phyloP scores from a whole-genome alignment of 2,888 invertebrate species.

The Agrilus mali region DNA sequence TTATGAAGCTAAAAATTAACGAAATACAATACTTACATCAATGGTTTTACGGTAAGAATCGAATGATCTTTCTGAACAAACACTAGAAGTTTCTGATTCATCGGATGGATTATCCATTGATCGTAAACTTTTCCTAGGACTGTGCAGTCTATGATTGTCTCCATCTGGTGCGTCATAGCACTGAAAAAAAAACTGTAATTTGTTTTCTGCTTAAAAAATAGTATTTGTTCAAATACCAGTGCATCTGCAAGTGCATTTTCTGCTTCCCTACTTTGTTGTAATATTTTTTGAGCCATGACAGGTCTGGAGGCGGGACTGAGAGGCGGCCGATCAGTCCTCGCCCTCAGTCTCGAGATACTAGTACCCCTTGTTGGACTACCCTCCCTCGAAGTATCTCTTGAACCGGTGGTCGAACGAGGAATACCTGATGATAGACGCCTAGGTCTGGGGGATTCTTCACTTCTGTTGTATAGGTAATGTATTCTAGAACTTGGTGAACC shows the following conservation, averaged over 20 bases:
- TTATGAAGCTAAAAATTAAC: conserved; percentile 2
- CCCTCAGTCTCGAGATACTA: conserved; percentile 25
- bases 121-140: conserved; percentile 27
- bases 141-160: conserved; percentile 23
- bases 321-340: conserved; percentile 38
- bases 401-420: conserved; percentile 54
- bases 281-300: conserved; percentile 67
- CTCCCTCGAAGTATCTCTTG: conserved; percentile 42
- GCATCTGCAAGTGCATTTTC: conserved; percentile 72
- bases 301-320: conserved; percentile 40
- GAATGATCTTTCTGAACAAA: conserved; percentile 83
- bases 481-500: conserved; percentile 85
- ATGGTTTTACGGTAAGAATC: conserved; percentile 69
- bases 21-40: conserved; percentile 52
- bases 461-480: conserved; percentile 55
- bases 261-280: conserved; percentile 79
- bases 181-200: conserved; percentile 18
- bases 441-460: conserved; percentile 39
- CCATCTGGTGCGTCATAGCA: conserved; percentile 22
- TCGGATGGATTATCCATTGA: conserved; percentile 62
- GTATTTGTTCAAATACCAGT: conserved; percentile 31
- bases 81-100: conserved; percentile 90
- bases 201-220: neutral
- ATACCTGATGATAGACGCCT: conserved; percentile 54
- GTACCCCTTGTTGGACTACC: conserved; percentile 29